Base-by-base conservation (phyloP, 2,797 vertebrate genomes). In the Eremophila alpestris region DNA sequence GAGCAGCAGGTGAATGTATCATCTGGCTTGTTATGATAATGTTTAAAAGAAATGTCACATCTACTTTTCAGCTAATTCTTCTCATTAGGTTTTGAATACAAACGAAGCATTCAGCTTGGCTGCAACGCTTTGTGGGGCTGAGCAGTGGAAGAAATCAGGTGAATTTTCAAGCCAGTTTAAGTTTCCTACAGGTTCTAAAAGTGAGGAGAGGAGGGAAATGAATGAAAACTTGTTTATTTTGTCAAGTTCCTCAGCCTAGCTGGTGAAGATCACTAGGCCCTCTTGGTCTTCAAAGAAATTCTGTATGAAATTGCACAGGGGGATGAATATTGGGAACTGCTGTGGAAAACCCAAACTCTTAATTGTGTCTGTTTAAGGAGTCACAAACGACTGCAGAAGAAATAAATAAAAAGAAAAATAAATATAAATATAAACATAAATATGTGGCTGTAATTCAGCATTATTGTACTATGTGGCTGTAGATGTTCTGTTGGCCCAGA, bases 1-100 rank as follows among this genome's bases (percentile, higher is more conserved):
- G 98, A 98, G 97, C 98, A 98, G 97, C 98, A 98, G 97, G 97
- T 97, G 97, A 97, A 96, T 97, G 95, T 96, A 96, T 98, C 98
- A 97, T 97, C 95, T 97, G 94, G 97, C 98, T 98, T 98, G 98
- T 96, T 98, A 96, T 87, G 90, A 97, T 95, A 97, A 30, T 94
- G 83, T 97, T 97, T 90, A 87, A 95, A 97, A 97, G 95, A 96
- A 97, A 97, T 90, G 92, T 83, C 85, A 78, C 86, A 93, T 97
- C 84, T 96, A 82, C 63, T 94, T 87, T 71, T 64, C 29, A 83
- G 70, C 51, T 55, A 34, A 75, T 89, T 91, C 93, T 88, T 90
- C 59, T 71, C 13, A 1, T 75, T 45, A 75, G 18, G 21, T 62
- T 93, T 62, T 75, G 76, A 82, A 68, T 60, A 45, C n/a, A 76